These are phyloP conservation scores for Lerista edwardsae DNA, from an alignment of 2,797 vertebrate genomes.

Conservation along the genomic window DNA sequence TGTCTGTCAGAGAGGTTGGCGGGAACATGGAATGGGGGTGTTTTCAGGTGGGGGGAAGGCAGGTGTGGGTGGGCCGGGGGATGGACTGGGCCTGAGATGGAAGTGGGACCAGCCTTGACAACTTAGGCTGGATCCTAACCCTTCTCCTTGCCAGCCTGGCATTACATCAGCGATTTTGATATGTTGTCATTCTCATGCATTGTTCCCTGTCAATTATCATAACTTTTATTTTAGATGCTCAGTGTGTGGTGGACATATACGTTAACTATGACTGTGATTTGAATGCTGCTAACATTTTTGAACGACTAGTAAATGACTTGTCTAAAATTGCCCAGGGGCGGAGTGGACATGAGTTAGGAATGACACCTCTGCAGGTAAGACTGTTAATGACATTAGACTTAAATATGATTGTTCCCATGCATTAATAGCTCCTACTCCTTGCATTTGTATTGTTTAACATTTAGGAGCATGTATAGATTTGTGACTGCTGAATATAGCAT, in stretches of 20 bases:
- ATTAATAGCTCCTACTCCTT: background rate
- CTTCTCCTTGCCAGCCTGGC: too few species aligned
- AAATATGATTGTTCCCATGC: background rate
- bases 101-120: too few species aligned
- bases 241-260: constrained; percentile 98
- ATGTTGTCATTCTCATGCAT: background rate
- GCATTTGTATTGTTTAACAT: background rate
- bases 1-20: too few species aligned
- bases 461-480: background rate
- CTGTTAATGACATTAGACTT: background rate
- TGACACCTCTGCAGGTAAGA: constrained; percentile 88
- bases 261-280: constrained; percentile 99
- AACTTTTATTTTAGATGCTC: constrained; percentile 85
- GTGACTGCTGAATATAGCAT: background rate
- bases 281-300: constrained; percentile 98
- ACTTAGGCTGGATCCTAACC: too few species aligned
- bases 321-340: constrained; percentile 97
- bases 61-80: too few species aligned
- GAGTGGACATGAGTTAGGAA: constrained; percentile 95
- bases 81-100: too few species aligned
- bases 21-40: too few species aligned
- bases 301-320: constrained; percentile 94
- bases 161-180: too few species aligned
- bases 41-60: too few species aligned
- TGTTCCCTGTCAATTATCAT: constrained; percentile 39